Percentiles rank a stretch among this genome's conserved stretches.
These are phyloP conservation scores for Halocynthia aurantium DNA, from an alignment of 23 tunicate genomes.

Conservation along the genomic window DNA sequence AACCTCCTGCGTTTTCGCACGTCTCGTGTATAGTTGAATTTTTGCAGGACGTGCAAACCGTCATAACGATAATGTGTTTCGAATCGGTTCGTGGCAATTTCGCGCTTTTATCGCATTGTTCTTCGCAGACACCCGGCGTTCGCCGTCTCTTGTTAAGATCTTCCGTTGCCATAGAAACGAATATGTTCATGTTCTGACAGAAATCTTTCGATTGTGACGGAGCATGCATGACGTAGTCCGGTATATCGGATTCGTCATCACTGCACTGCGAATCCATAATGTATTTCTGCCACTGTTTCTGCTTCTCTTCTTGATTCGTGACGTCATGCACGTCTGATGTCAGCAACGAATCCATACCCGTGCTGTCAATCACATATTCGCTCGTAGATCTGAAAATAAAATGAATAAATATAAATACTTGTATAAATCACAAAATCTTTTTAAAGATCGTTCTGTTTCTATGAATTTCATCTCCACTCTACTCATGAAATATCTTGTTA, in stretches of 20 bases:
- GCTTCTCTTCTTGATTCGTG: background rate
- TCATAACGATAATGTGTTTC: background rate
- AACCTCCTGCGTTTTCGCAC: background rate
- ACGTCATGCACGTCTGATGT: background rate
- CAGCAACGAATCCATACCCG: constrained; percentile 1
- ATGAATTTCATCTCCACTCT: no score
- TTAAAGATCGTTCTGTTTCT: no score
- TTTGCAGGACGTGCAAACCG: constrained; percentile 5
- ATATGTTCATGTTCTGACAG: constrained; percentile 10
- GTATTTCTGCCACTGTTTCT: constrained; percentile 7
- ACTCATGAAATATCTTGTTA: no score
- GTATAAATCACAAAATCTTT: no score
- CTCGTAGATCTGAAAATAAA: background rate
- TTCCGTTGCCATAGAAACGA: constrained; percentile 12
- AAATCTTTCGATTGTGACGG: constrained; percentile 2
- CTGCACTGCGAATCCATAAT: background rate
- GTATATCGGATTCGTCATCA: background rate
- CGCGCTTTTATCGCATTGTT: no score
- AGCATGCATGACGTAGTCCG: constrained; percentile 4
- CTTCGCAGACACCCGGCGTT: background rate
- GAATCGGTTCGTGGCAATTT: background rate
- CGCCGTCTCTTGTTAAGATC: background rate
- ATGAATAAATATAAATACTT: no score
- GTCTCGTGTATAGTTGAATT: constrained; percentile 1
- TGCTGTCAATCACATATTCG: constrained; percentile 6